phyloP scores from a whole-genome alignment of 2,113 vertebrate species.

The Rhinolophus ferrumequinum region DNA sequence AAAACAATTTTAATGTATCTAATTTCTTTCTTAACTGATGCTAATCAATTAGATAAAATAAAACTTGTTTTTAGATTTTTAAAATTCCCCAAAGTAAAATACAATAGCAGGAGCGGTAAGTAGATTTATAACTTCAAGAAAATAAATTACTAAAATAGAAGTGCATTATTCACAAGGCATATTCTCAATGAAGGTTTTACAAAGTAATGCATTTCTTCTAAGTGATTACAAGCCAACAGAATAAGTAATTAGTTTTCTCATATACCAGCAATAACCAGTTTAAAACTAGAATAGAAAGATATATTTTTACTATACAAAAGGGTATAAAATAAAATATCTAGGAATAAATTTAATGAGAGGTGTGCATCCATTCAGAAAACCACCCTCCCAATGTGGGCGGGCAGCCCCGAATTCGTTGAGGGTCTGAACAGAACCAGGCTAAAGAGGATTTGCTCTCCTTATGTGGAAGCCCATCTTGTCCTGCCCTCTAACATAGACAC shows the following conservation, averaged over 20 bases:
- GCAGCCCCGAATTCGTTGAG: background rate
- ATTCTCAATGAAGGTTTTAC: background rate
- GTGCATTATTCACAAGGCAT: background rate
- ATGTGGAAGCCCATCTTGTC: background rate
- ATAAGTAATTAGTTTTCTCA: constrained; percentile 6
- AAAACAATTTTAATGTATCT: background rate
- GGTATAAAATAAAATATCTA: constrained; percentile 7
- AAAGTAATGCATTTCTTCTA: background rate
- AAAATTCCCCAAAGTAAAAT: constrained; percentile 17
- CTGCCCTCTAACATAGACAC: background rate
- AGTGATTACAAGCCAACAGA: background rate
- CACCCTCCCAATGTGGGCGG: background rate
- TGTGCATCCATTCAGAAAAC: background rate
- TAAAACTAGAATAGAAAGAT: background rate
- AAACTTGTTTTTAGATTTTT: background rate
- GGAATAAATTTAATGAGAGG: background rate
- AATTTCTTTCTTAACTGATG: background rate
- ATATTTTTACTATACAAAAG: background rate
- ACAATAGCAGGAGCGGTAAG: background rate
- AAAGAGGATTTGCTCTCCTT: background rate
- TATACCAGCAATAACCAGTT: background rate
- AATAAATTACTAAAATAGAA: background rate
- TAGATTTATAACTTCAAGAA: background rate
- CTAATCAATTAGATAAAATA: background rate
- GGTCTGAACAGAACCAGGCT: background rate